Percentiles rank a stretch among this genome's conserved stretches.
Conservation (phyloP, 1,140 invertebrate genomes). For the Oreohelix idahoensis region DNA sequence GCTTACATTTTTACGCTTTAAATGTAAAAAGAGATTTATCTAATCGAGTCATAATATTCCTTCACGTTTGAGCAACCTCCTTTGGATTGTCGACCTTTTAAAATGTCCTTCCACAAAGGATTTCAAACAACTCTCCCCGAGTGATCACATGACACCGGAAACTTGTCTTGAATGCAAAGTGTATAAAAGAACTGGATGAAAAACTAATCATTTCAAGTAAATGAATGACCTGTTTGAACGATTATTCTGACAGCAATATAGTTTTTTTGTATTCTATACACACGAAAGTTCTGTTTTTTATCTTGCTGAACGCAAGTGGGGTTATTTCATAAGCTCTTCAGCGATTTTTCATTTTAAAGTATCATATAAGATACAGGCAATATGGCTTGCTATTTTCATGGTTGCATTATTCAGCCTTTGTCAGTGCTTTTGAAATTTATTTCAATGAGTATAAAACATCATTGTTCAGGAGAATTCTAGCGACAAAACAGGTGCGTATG, state of each 20-base stretch:
- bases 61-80: neutral
- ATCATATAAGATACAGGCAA: neutral
- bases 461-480: neutral
- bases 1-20: too few relatives aligned
- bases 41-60: neutral
- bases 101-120: neutral
- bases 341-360: neutral
- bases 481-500: neutral
- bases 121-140: neutral
- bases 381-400: neutral
- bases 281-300: neutral
- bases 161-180: neutral
- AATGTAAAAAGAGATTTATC: too few relatives aligned
- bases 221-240: neutral
- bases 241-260: neutral
- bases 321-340: neutral
- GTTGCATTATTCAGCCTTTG: neutral
- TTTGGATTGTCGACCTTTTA: neutral
- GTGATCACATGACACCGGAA: neutral
- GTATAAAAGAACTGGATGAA: neutral
- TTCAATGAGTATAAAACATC: neutral
- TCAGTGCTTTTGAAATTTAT: neutral
- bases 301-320: neutral
- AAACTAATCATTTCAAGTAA: too few relatives aligned
- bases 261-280: neutral